Percentiles rank a stretch among this genome's conserved stretches.
Evolutionary conservation across 1,140 invertebrate genomes (phyloP).

Genomic region (Drosophila pallidifrons): DNA sequence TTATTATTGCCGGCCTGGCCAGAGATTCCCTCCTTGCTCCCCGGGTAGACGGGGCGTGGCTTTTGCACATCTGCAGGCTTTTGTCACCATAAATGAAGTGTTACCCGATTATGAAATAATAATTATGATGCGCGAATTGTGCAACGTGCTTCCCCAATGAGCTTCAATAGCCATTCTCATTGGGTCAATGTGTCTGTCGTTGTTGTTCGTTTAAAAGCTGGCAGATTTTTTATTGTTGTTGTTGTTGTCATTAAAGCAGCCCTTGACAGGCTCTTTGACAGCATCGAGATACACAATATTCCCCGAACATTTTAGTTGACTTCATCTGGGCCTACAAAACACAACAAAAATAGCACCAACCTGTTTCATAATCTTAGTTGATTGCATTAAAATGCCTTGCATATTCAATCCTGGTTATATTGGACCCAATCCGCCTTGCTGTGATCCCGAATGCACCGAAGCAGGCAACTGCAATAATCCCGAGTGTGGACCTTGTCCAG

Average conservation of each 20-base stretch:
- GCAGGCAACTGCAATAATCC: conserved; percentile 39
- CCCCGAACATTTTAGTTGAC: conserved; percentile 22
- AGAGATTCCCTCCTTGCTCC: conserved; percentile 10
- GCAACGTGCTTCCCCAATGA: neutral
- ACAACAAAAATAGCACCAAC: conserved; percentile 36
- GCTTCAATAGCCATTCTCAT: conserved; percentile 28
- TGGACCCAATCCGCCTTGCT: conserved; percentile 65
- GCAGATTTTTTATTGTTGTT: neutral
- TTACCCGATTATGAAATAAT: conserved; percentile 80
- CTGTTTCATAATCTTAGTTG: conserved; percentile 24
- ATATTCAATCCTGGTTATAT: conserved; percentile 72
- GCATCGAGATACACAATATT: neutral
- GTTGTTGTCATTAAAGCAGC: conserved; percentile 20
- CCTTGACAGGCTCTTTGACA: neutral
- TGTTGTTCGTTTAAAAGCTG: neutral
- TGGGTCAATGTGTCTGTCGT: conserved; percentile 60
- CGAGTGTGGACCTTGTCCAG: conserved; percentile 56
- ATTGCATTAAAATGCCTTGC: conserved; percentile 48
- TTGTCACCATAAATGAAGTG: conserved; percentile 76
- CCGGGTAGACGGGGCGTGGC: conserved; percentile 34
- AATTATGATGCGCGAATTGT: conserved; percentile 71
- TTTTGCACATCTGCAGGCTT: conserved; percentile 61
- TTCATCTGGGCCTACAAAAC: conserved; percentile 22
- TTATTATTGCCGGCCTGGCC: conserved; percentile 34
- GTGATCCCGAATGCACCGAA: conserved; percentile 54